Conservation (phyloP, 2,888 invertebrate species). For the Halocaridina rubra region DNA sequence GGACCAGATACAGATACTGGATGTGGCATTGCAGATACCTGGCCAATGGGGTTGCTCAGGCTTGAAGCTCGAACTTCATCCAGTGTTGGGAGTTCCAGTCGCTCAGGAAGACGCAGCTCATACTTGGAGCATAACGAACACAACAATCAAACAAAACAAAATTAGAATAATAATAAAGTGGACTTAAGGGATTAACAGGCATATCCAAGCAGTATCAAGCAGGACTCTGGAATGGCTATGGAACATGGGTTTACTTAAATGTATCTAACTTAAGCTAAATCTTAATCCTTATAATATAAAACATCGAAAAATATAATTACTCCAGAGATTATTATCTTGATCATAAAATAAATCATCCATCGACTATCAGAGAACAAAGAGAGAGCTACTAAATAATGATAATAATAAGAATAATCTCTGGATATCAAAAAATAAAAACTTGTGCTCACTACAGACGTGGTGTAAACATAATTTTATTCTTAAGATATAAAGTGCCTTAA, state of each 20-base stretch:
- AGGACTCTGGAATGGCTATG: conserved; percentile 39
- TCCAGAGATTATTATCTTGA: no score
- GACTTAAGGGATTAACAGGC: background rate
- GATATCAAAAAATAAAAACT: no score
- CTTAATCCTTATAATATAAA: no score
- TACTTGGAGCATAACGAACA: conserved; percentile 56
- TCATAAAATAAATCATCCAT: no score
- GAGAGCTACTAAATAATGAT: no score
- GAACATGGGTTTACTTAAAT: conserved; percentile 31
- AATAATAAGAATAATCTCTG: no score
- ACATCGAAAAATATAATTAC: no score
- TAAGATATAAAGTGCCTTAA: background rate
- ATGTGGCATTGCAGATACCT: conserved; percentile 49
- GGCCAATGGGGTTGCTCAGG: conserved; percentile 50
- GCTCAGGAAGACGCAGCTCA: conserved; percentile 57
- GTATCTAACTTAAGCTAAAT: conserved; percentile 22
- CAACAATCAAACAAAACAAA: conserved; percentile 49
- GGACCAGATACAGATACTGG: no score
- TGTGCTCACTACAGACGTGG: no score
- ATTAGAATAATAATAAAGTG: conserved; percentile 41
- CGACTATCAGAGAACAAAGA: no score
- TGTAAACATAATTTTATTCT: no score
- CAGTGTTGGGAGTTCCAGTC: conserved; percentile 53
- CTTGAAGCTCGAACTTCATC: conserved; percentile 55
- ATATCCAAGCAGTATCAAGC: conserved; percentile 43